Evolutionary conservation across 2,113 vertebrate genomes (phyloP).

Genomic region (Actinemys pallida): DNA sequence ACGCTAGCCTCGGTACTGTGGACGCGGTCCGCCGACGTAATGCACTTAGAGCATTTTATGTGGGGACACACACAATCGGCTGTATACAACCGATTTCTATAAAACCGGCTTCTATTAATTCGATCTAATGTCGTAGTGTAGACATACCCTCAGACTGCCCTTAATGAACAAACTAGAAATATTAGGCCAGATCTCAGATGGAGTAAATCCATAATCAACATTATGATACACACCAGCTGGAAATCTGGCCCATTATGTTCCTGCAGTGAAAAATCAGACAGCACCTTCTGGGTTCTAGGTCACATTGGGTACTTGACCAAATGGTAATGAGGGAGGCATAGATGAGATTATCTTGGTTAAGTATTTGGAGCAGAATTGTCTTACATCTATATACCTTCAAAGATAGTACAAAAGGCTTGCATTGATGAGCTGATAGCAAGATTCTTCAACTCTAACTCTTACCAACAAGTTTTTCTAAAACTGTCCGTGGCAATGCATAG

Average conservation of each 20-base stretch:
- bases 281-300: neutral
- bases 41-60: no score
- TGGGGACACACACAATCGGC: no score
- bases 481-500: slow-evolving; percentile 22
- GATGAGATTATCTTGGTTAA: neutral
- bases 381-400: neutral
- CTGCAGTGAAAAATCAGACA: neutral
- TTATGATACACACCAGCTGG: neutral
- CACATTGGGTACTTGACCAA: neutral
- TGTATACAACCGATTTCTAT: no score
- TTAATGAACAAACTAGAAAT: no score
- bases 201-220: neutral
- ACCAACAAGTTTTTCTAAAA: slow-evolving; percentile 15
- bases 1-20: no score
- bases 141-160: no score
- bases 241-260: neutral
- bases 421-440: neutral
- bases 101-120: no score
- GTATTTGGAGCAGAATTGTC: neutral
- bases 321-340: neutral
- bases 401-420: neutral
- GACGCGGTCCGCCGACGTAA: no score
- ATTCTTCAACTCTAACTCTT: slow-evolving; percentile 50
- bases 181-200: neutral
- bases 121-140: no score